Base-by-base conservation (phyloP, 2,797 vertebrate species). In the Sorex maritimensis region DNA sequence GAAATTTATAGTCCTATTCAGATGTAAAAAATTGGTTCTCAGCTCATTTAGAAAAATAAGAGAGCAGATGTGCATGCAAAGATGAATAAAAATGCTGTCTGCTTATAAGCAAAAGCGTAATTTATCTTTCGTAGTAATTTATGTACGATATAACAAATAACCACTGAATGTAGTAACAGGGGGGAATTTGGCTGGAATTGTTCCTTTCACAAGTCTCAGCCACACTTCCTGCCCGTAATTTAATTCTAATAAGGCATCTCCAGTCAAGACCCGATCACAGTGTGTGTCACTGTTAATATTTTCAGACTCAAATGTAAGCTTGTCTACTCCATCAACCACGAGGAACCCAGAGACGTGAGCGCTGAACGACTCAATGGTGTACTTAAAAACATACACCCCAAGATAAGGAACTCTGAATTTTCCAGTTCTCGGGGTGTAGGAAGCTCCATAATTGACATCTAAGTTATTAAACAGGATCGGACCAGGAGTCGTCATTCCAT, bases 191-290 rank as follows among this genome's bases (percentile, higher is more conserved):
- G 96, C 97, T 17, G 98, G 98, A 91, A 99, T 98, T 17, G 97
- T 97, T 77, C 98, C 98, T 65, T 97, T 88, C 68, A 97, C 97
- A 91, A 98, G 94, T 28, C 98, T 97, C 61, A 99, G 95, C 98
- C 98, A 99, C n/a, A 99, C 98, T 97, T 98, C 95, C 86, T 98
- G 98, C 52, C 98, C 98, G 0, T 98, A 98, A 91, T 98, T 99
- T 94, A 99, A 95, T 85, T 98, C 98, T 67, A 99, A 81, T 82
- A 99, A 97, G 49, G 98, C 98, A 94, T 98, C 98, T 30, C 98
- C 98, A 10, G 98, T 98, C 94, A 98, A 97, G 44, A 98, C 97
- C 82, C 98, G 97, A 78, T 98, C 97, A 0, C 96, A 97, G 52
- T 97, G 95, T 83, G 96, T 96, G 74, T 96, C 96, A 92, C 83